Evolutionary conservation across 2,888 invertebrate species (phyloP), one percentile per base, ranked within the genome.

Genomic region (Myopa testacea): DNA sequence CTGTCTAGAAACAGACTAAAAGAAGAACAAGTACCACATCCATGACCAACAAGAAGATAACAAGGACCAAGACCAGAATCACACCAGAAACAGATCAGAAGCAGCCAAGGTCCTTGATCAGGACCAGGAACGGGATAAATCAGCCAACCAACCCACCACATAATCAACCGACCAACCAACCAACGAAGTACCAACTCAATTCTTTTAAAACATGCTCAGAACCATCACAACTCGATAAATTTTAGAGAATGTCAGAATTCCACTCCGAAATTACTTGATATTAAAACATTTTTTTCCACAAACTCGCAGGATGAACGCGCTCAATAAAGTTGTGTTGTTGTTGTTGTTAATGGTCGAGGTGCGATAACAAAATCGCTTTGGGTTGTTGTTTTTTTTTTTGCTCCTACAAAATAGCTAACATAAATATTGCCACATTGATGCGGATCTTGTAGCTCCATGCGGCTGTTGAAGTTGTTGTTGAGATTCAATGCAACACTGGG

Each of bases 321-420:
- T 19, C 68, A 45, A 68, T 68, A 68, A n/a, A 50, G 40, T 68
- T 19, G 45, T n/a, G n/a, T n/a, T n/a, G n/a, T n/a, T n/a, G n/a
- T n/a, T 40, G 12, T 19, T 60, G 7, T 60, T 60, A 60, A 60
- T 60, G 60, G 26, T 60, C 60, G 19, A 14, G 34, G 34, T 62
- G 62, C 4, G 34, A n/a, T 40, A 62, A 62, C 34, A 62, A 62
- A 62, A 34, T 62, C 12, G 19, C 62, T 4, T 12, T 34, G n/a
- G 19, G 10, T 62, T 10, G 19, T n/a, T 62, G 5, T 8, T 40
- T 40, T 40, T 40, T 40, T 40, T 40, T 40, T 40, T n/a, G 62
- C 26, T 62, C n/a, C 12, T n/a, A n/a, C n/a, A n/a, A n/a, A n/a
- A 19, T 26, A 69, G 14, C 50, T 52, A 52, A 8, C 62, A 26